phyloP scores from a whole-genome alignment of 1,140 invertebrate species.

The Hormaphis cornu region DNA sequence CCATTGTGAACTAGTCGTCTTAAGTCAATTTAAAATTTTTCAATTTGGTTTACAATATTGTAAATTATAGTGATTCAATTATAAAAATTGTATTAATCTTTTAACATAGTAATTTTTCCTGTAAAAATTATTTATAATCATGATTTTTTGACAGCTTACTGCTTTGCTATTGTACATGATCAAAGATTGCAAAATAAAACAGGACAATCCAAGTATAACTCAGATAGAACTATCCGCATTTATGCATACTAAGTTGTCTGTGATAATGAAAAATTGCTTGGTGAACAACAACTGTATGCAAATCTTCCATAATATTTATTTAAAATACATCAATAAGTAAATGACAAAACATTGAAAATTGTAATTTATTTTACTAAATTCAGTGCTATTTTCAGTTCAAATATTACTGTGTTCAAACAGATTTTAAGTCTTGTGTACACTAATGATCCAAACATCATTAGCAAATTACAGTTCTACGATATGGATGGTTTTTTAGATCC shows the following conservation, averaged over 20 bases:
- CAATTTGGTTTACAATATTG: too few species aligned
- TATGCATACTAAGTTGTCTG: slow-evolving; percentile 3
- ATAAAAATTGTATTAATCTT: too few species aligned
- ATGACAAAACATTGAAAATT: not conserved
- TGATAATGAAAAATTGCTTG: slow-evolving; percentile 13
- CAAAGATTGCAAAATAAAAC: slow-evolving; percentile 20
- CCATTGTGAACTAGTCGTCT: too few species aligned
- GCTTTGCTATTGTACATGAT: slow-evolving; percentile 15
- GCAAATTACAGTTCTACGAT: slow-evolving; percentile 18
- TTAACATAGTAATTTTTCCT: too few species aligned
- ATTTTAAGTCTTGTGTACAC: slow-evolving; percentile 21
- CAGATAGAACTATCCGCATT: slow-evolving; percentile 4
- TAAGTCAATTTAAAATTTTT: too few species aligned
- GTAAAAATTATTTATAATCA: too few species aligned
- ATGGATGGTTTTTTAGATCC: slow-evolving; percentile 24
- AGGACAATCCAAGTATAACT: slow-evolving; percentile 17
- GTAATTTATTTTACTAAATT: not conserved
- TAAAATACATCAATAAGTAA: slow-evolving; percentile 23
- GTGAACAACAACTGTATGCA: slow-evolving; percentile 15
- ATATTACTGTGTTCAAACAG: slow-evolving; percentile 17
- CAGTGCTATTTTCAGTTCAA: slow-evolving; percentile 27
- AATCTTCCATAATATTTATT: slow-evolving; percentile 24
- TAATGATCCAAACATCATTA: slow-evolving; percentile 25
- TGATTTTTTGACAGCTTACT: slow-evolving; percentile 9
- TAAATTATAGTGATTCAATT: too few species aligned